Evolutionary conservation across 1,140 invertebrate species (phyloP).

Genomic region (Drosophila grimshawi): DNA sequence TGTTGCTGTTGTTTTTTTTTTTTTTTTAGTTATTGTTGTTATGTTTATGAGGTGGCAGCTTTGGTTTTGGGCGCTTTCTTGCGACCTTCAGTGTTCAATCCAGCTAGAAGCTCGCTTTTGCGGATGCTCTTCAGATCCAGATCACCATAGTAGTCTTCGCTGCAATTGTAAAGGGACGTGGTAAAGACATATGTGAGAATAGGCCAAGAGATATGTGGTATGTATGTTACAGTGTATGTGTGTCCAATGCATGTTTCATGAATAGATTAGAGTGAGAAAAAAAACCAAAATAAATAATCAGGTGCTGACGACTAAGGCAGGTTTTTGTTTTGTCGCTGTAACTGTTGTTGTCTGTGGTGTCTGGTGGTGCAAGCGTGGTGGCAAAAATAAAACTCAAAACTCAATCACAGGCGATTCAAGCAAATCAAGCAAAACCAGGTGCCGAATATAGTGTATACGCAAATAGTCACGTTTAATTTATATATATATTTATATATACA

Average conservation of each 20-base stretch:
- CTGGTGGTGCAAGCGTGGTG: conserved; percentile 59
- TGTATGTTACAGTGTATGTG: conserved; percentile 40
- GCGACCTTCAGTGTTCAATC: conserved; percentile 88
- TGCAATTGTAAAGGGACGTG: conserved; percentile 86
- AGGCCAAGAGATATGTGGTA: conserved; percentile 73
- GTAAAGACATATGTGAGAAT: conserved; percentile 80
- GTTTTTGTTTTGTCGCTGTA: neutral
- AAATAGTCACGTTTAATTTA: neutral
- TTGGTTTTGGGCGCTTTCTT: conserved; percentile 80
- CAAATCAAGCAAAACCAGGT: conserved; percentile 61
- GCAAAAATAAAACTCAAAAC: conserved; percentile 22
- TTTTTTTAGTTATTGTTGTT: conserved; percentile 47
- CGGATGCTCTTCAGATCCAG: conserved; percentile 96
- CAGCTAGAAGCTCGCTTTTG: conserved; percentile 94
- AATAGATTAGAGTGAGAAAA: conserved; percentile 5
- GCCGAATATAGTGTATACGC: conserved; percentile 36
- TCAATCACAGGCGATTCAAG: conserved; percentile 43
- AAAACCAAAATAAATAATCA: neutral
- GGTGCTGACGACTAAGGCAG: conserved; percentile 9
- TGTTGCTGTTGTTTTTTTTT: conserved; percentile 47
- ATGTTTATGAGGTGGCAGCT: conserved; percentile 84
- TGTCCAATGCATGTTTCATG: neutral
- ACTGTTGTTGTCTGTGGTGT: conserved; percentile 7
- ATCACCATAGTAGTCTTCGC: conserved; percentile 98
- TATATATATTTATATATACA: neutral